A percentile compares a stretch with the other conserved stretches of the same genome.
These are phyloP conservation scores for Hippocampus mohnikei DNA, from an alignment of 2,113 vertebrate species.

Conservation along the genomic window DNA sequence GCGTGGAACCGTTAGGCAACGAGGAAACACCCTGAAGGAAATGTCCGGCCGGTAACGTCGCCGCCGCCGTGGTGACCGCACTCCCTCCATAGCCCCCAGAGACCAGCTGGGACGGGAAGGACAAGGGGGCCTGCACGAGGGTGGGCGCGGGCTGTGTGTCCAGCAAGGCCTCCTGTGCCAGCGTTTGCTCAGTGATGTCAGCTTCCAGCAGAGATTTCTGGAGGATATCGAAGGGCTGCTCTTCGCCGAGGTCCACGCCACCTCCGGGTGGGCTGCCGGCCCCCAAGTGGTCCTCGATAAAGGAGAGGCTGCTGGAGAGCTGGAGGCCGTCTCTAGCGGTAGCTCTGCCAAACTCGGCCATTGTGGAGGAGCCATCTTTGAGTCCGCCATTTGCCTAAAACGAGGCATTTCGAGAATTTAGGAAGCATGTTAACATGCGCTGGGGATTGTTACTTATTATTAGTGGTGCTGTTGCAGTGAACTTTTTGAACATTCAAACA, in stretches of 20 bases:
- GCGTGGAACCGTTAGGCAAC: slow-evolving; percentile 87
- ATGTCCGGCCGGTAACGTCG: slow-evolving; percentile 81
- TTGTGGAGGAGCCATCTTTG: slow-evolving; percentile 82
- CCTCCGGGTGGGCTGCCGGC: slow-evolving; percentile 81
- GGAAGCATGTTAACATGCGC: background rate
- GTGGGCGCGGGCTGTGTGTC: slow-evolving; percentile 82
- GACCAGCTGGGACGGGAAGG: slow-evolving; percentile 72
- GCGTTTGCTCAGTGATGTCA: slow-evolving; percentile 96
- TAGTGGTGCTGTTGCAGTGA: background rate
- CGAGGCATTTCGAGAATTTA: slow-evolving; percentile 11
- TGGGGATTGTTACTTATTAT: background rate
- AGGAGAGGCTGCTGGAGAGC: slow-evolving; percentile 90
- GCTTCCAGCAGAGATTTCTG: slow-evolving; percentile 98
- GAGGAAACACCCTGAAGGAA: slow-evolving; percentile 88
- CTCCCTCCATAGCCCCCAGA: slow-evolving; percentile 69
- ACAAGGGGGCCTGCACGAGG: slow-evolving; percentile 55
- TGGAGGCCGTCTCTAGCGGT: slow-evolving; percentile 84
- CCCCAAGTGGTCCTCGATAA: slow-evolving; percentile 93
- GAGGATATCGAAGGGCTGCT: slow-evolving; percentile 97
- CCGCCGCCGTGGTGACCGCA: slow-evolving; percentile 77
- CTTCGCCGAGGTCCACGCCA: slow-evolving; percentile 85
- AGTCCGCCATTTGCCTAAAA: slow-evolving; percentile 75
- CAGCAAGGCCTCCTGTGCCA: slow-evolving; percentile 95
- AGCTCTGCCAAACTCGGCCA: slow-evolving; percentile 85
- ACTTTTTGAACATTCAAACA: background rate